These are phyloP conservation scores for Mesorhabditis sp. DNA, from an alignment of 2,888 invertebrate species.

Conservation along the genomic window DNA sequence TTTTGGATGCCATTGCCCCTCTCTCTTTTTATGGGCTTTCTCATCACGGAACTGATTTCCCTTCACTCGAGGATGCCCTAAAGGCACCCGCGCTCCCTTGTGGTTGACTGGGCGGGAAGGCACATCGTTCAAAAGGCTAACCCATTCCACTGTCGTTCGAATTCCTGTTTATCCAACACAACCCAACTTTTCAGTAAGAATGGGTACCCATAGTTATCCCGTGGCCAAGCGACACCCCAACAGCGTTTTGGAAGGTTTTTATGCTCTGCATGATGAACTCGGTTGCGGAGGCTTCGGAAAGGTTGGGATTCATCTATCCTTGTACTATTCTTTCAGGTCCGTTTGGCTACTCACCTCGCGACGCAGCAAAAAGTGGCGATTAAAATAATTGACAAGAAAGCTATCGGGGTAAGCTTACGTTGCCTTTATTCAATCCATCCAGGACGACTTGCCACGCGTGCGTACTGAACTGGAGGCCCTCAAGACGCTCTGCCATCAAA, in stretches of 20 bases:
- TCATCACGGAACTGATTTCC: no score
- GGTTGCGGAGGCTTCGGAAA: constrained; percentile 72
- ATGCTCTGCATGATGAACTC: constrained; percentile 44
- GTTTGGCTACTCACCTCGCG: constrained; percentile 73
- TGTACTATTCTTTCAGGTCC: constrained; percentile 62
- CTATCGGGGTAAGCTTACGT: constrained; percentile 67
- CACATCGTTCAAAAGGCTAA: no score
- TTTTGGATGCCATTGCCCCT: no score
- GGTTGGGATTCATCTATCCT: constrained; percentile 30
- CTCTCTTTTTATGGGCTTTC: no score
- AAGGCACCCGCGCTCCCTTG: no score
- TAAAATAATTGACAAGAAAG: constrained; percentile 76
- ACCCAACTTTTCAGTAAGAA: no score
- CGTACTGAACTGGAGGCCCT: constrained; percentile 72
- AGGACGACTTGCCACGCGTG: constrained; percentile 73
- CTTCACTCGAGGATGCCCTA: no score
- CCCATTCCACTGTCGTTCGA: no score
- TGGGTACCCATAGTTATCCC: no score
- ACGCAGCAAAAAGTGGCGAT: constrained; percentile 79
- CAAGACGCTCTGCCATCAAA: constrained; percentile 51
- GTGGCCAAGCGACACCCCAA: no score
- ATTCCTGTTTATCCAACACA: no score
- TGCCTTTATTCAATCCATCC: constrained; percentile 7
- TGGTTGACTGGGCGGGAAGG: no score
- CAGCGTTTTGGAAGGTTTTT: constrained; percentile 22